A percentile compares a stretch with the other conserved stretches of the same genome.
Evolutionary conservation across 2,113 vertebrate species (phyloP).

Genomic region (Chauna torquata): DNA sequence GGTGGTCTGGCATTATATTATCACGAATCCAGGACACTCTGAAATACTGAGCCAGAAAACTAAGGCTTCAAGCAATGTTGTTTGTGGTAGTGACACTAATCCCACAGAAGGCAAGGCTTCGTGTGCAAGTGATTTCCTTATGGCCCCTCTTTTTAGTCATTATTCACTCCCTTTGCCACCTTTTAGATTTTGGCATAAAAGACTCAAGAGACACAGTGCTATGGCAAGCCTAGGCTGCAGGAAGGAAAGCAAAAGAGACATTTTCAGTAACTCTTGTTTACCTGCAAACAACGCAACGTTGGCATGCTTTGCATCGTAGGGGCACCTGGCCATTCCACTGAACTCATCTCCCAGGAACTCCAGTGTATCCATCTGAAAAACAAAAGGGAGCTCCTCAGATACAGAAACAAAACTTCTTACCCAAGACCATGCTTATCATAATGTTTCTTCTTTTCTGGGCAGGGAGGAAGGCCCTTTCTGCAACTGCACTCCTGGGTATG

Average conservation of each 20-base stretch:
- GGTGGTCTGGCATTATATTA: not conserved
- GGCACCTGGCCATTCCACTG: slow-evolving; percentile 98
- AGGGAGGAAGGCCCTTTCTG: not conserved
- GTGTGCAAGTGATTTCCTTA: not conserved
- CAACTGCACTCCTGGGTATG: not conserved
- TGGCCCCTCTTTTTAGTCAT: not conserved
- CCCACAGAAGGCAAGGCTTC: not conserved
- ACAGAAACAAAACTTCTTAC: not conserved
- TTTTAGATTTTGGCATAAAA: not conserved
- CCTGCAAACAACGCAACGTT: slow-evolving; percentile 96
- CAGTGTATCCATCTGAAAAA: slow-evolving; percentile 89
- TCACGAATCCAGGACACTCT: not conserved
- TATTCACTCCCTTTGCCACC: not conserved
- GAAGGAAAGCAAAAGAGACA: not conserved
- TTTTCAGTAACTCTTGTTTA: slow-evolving; percentile 59
- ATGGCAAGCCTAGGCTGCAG: not conserved
- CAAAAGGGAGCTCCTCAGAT: slow-evolving; percentile 18
- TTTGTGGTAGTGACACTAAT: not conserved
- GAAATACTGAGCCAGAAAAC: not conserved
- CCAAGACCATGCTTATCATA: not conserved
- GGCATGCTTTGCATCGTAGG: slow-evolving; percentile 97
- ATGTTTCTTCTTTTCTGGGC: not conserved
- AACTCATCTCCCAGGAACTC: slow-evolving; percentile 94
- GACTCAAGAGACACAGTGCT: not conserved
- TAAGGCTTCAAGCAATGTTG: not conserved